phyloP scores from a whole-genome alignment of 2,888 invertebrate species.

The Melieria picta region DNA sequence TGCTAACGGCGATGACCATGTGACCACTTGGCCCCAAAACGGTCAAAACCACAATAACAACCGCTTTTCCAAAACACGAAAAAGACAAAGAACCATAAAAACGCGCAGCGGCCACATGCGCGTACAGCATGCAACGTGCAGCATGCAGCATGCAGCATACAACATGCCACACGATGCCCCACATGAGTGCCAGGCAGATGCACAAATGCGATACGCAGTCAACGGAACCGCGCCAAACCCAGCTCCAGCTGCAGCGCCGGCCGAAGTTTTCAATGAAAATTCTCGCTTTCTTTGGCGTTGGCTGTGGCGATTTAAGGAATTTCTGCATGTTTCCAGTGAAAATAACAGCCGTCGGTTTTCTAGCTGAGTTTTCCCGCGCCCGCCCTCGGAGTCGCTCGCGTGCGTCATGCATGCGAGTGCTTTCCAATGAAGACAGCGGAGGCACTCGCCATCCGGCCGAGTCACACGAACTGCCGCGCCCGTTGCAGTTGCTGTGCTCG shows the following conservation, averaged over 20 bases:
- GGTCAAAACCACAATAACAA: slow-evolving; percentile 23
- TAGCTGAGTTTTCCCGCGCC: slow-evolving; percentile 15
- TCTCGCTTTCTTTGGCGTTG: slow-evolving; percentile 24
- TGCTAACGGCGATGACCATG: slow-evolving; percentile 33
- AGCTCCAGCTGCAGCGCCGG: background rate
- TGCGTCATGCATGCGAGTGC: background rate
- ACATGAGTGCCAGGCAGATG: slow-evolving; percentile 12
- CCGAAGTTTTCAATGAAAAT: slow-evolving; percentile 21
- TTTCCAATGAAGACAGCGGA: background rate
- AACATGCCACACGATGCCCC: no score
- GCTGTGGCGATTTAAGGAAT: slow-evolving; percentile 15
- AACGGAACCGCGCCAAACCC: background rate
- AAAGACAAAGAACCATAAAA: slow-evolving; percentile 17
- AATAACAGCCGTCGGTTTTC: slow-evolving; percentile 19
- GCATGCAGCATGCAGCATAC: background rate
- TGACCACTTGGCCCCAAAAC: slow-evolving; percentile 35
- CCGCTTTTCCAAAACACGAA: slow-evolving; percentile 24
- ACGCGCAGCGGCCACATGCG: slow-evolving; percentile 1
- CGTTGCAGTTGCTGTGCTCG: no score
- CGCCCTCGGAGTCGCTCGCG: no score
- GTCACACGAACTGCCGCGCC: no score
- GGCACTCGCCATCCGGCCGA: no score
- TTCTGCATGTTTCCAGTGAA: slow-evolving; percentile 31
- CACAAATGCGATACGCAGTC: slow-evolving; percentile 26
- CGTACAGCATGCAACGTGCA: background rate